Conservation (phyloP, 1,140 invertebrate genomes). For the Planococcus citri region DNA sequence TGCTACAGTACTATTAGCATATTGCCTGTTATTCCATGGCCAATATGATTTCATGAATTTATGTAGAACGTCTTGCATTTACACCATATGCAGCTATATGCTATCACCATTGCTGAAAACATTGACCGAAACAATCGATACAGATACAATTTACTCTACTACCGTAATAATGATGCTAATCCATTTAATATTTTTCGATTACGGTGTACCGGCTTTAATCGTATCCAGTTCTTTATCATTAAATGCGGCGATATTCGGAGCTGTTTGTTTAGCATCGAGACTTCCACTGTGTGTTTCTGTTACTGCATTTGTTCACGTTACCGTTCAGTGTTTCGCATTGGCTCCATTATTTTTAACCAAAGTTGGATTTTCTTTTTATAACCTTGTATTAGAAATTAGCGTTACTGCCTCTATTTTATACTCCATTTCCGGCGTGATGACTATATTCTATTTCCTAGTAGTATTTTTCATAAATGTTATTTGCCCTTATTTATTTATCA, state of each 20-base stretch:
- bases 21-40: constrained; percentile 38
- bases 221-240: constrained; percentile 71
- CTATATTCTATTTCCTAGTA: constrained; percentile 45
- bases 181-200: constrained; percentile 85
- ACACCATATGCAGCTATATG: constrained; percentile 68
- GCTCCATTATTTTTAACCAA: constrained; percentile 64
- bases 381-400: constrained; percentile 33
- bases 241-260: constrained; percentile 84
- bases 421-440: constrained; percentile 42
- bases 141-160: constrained; percentile 91
- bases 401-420: constrained; percentile 42
- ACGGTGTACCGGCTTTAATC: constrained; percentile 66
- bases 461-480: constrained; percentile 53
- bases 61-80: constrained; percentile 57
- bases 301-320: constrained; percentile 72
- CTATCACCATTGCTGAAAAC: constrained; percentile 86
- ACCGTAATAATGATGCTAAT: constrained; percentile 73
- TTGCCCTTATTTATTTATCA: constrained; percentile 68
- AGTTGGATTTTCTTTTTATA: constrained; percentile 36
- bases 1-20: constrained; percentile 42
- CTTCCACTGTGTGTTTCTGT: constrained; percentile 69
- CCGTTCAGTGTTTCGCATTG: constrained; percentile 77
- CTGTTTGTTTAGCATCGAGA: constrained; percentile 86
- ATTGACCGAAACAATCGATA: constrained; percentile 87
- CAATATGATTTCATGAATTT: constrained; percentile 36